Evolutionary conservation across 2,888 invertebrate species (phyloP).

Genomic region (Synergus itoensis): DNA sequence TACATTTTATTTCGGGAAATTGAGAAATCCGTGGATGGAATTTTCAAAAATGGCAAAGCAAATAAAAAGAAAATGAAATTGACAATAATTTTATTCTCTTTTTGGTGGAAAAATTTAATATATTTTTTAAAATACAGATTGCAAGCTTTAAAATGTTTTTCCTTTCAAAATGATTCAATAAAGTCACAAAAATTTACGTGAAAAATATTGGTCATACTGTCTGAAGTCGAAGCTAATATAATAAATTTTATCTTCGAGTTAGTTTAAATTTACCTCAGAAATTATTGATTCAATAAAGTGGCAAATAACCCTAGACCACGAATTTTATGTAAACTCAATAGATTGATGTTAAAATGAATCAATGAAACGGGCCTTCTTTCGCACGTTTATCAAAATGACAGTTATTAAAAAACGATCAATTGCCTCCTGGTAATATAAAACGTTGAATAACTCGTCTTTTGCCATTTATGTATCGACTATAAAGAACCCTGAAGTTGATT

Average conservation of each 20-base stretch:
- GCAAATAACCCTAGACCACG: background rate
- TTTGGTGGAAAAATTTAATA: too few relatives aligned
- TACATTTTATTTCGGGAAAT: background rate
- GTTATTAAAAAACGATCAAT: constrained; percentile 12
- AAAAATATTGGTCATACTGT: too few relatives aligned
- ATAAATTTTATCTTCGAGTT: too few relatives aligned
- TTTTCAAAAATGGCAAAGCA: background rate
- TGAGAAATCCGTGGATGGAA: background rate
- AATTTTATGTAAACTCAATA: background rate
- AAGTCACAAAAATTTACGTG: too few relatives aligned
- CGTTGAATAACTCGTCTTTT: background rate
- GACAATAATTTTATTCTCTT: too few relatives aligned
- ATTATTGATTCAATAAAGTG: background rate
- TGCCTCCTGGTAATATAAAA: background rate
- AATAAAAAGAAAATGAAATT: too few relatives aligned
- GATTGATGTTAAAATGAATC: background rate
- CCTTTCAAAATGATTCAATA: background rate
- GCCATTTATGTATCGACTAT: background rate
- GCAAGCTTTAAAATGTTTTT: too few relatives aligned
- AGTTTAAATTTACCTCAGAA: background rate
- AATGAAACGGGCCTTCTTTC: background rate
- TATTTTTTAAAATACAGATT: too few relatives aligned
- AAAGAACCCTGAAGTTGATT: background rate
- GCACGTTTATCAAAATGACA: background rate
- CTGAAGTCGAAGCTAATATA: too few relatives aligned